phyloP scores from a whole-genome alignment of 2,888 invertebrate genomes.

The Acanthosepion lycidas region DNA sequence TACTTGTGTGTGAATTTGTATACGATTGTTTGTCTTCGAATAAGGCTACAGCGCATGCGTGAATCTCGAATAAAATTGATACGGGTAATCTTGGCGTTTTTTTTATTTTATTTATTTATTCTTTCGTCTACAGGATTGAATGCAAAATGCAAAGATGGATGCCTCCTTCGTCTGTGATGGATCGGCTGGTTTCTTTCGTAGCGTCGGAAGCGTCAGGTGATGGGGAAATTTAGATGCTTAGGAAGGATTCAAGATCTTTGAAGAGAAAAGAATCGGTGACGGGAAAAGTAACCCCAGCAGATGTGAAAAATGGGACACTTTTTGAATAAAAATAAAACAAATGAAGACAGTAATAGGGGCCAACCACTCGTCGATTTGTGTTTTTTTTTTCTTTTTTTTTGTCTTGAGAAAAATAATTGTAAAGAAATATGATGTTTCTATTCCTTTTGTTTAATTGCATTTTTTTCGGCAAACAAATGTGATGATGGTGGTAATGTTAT shows the following conservation, averaged over 20 bases:
- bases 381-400: background rate
- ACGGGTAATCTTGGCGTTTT: background rate
- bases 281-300: background rate
- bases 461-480: background rate
- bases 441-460: background rate
- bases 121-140: background rate
- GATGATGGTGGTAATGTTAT: background rate
- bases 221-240: background rate
- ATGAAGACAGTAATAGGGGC: background rate
- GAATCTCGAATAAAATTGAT: background rate
- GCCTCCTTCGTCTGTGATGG: conserved; percentile 1
- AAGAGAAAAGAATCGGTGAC: background rate
- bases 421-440: background rate
- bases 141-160: background rate
- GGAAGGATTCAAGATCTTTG: background rate
- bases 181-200: conserved; percentile 11
- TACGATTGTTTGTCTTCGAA: background rate
- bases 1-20: background rate
- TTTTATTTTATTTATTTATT: background rate
- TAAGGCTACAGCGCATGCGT: background rate
- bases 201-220: conserved; percentile 4
- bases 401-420: background rate
- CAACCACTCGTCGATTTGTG: background rate
- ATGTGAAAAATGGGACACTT: background rate
- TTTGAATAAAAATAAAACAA: background rate